Percentiles rank a stretch among this genome's conserved stretches.
Evolutionary conservation across 1,140 invertebrate genomes (phyloP).

Genomic region (Drosophila pectinifera): DNA sequence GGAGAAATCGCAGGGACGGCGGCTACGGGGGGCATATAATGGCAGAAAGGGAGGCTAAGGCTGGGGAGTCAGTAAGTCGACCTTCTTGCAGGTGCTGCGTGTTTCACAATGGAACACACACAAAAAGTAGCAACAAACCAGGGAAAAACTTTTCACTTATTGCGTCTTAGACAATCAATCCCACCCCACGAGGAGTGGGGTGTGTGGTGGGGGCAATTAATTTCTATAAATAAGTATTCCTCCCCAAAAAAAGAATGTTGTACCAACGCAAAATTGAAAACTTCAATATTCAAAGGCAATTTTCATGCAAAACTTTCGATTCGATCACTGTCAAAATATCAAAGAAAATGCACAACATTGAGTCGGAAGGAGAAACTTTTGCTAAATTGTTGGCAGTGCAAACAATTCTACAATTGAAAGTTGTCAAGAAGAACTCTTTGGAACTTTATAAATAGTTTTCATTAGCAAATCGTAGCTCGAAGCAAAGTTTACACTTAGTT

Average conservation of each 20-base stretch:
- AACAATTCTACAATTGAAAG: conserved; percentile 17
- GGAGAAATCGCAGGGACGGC: conserved; percentile 17
- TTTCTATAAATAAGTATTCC: conserved; percentile 29
- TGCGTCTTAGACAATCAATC: conserved; percentile 50
- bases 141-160: conserved; percentile 45
- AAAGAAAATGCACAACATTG: conserved; percentile 1
- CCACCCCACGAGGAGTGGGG: background rate
- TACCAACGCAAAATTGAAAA: background rate
- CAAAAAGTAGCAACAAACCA: conserved; percentile 11
- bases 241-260: background rate
- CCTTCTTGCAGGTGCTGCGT: conserved; percentile 48
- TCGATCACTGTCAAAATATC: background rate
- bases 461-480: conserved; percentile 8
- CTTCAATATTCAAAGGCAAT: background rate
- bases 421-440: conserved; percentile 2
- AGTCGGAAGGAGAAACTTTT: background rate
- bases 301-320: background rate
- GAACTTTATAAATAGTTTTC: conserved; percentile 14
- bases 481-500: conserved; percentile 10
- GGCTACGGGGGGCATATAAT: conserved; percentile 1
- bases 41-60: background rate
- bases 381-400: conserved; percentile 5
- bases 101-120: conserved; percentile 30
- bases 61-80: conserved; percentile 17
- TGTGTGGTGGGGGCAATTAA: conserved; percentile 16